These are phyloP conservation scores for Colossoma macropomum DNA, from an alignment of 2,113 vertebrate genomes.

Conservation along the genomic window DNA sequence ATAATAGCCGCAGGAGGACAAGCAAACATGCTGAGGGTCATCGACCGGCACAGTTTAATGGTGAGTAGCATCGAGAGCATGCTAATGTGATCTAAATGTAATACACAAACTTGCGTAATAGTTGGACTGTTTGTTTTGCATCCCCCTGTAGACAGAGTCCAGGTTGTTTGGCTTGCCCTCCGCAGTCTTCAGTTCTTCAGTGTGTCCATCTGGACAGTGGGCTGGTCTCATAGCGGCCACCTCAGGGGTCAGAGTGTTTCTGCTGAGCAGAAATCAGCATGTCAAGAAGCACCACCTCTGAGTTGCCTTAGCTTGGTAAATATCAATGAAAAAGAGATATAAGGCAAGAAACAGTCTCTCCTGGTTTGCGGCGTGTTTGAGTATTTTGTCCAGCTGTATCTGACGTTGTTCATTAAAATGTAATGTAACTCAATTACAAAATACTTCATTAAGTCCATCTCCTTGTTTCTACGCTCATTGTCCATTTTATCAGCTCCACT, in stretches of 20 bases:
- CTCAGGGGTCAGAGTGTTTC: slow-evolving; percentile 55
- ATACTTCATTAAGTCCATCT: no score
- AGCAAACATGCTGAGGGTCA: slow-evolving; percentile 62
- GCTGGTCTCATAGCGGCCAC: slow-evolving; percentile 58
- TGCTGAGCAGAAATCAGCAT: slow-evolving; percentile 43
- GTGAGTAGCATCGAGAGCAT: slow-evolving; percentile 44
- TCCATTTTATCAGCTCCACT: no score
- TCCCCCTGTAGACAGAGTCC: slow-evolving; percentile 47
- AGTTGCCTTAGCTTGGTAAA: not conserved
- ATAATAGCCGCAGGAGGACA: slow-evolving; percentile 67
- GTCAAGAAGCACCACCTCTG: not conserved
- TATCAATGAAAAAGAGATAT: not conserved
- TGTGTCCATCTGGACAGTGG: slow-evolving; percentile 39
- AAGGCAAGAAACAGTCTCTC: no score
- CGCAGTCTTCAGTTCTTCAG: slow-evolving; percentile 50
- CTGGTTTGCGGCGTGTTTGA: no score
- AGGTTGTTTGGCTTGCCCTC: slow-evolving; percentile 47
- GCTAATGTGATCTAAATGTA: not conserved
- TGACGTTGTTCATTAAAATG: not conserved
- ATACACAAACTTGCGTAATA: not conserved
- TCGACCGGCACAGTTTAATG: slow-evolving; percentile 60
- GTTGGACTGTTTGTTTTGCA: slow-evolving; percentile 15
- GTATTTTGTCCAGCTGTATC: no score
- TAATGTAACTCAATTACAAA: no score
- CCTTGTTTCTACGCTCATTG: no score